phyloP scores from a whole-genome alignment of 2,113 vertebrate genomes.

The Ceyx cyanopectus region DNA sequence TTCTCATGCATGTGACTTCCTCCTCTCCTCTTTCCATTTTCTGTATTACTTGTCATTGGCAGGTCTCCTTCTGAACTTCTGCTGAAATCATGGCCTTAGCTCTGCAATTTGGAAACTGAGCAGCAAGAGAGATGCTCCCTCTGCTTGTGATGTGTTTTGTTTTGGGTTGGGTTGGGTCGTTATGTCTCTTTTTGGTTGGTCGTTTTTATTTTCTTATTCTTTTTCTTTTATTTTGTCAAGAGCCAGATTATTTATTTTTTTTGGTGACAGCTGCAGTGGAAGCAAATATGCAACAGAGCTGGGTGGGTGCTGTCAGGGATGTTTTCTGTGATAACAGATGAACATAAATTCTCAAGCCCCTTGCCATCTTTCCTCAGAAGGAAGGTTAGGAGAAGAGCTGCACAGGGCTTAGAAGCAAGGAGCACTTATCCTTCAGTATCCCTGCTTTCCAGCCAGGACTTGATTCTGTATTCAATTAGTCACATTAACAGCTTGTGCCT shows the following conservation, averaged over 20 bases:
- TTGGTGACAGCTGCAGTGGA: conserved; percentile 15
- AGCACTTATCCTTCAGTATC: not conserved
- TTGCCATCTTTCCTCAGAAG: not conserved
- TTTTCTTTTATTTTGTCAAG: not conserved
- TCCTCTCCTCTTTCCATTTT: not conserved
- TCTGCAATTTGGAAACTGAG: not conserved
- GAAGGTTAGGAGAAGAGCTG: not conserved
- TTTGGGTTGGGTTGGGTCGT: too few species aligned
- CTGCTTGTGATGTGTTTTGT: not conserved
- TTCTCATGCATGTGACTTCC: not conserved
- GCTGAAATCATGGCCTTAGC: not conserved
- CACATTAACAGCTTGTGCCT: not conserved
- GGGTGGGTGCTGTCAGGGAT: not conserved
- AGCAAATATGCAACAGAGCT: not conserved
- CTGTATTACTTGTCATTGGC: not conserved
- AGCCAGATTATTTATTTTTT: not conserved
- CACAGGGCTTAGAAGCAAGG: not conserved
- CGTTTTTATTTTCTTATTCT: too few species aligned
- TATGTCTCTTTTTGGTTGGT: too few species aligned
- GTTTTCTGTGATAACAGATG: not conserved
- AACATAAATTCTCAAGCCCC: not conserved
- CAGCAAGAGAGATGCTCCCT: not conserved
- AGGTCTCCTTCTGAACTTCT: not conserved
- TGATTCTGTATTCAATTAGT: not conserved
- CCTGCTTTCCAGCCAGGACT: not conserved